phyloP scores from a whole-genome alignment of 1,140 invertebrate genomes.

The Anthonomus grandis region DNA sequence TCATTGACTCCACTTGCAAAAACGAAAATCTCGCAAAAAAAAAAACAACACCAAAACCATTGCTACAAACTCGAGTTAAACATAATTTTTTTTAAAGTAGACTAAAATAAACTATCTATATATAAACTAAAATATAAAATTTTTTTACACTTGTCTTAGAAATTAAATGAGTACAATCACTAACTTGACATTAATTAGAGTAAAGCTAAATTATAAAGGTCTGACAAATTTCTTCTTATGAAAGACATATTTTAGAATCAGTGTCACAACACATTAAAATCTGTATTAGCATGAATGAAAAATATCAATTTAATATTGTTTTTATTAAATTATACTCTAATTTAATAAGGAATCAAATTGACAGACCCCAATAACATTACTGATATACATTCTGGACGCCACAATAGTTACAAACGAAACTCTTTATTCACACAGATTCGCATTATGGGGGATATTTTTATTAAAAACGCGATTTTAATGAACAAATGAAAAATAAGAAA shows the following conservation, averaged over 20 bases:
- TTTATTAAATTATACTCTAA: no score
- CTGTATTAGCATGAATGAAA: no score
- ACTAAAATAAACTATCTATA: constrained; percentile 21
- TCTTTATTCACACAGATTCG: background rate
- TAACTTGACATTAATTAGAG: constrained; percentile 35
- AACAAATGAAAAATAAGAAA: background rate
- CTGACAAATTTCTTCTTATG: background rate
- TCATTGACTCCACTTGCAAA: no score
- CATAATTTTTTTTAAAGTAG: constrained; percentile 3
- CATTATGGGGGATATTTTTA: background rate
- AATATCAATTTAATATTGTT: no score
- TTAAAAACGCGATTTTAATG: background rate
- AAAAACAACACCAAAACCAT: no score
- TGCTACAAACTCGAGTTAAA: constrained; percentile 4
- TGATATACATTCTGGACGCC: constrained; percentile 44
- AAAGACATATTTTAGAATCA: background rate
- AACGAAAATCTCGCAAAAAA: no score
- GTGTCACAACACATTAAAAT: no score
- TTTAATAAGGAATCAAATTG: no score
- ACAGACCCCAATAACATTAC: no score
- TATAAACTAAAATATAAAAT: constrained; percentile 20
- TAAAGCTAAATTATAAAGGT: constrained; percentile 17
- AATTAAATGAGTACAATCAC: constrained; percentile 34
- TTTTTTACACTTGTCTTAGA: constrained; percentile 23
- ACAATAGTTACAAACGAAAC: constrained; percentile 37